These are phyloP conservation scores for Lycaon pictus DNA, from an alignment of 2,113 vertebrate genomes.

Conservation along the genomic window DNA sequence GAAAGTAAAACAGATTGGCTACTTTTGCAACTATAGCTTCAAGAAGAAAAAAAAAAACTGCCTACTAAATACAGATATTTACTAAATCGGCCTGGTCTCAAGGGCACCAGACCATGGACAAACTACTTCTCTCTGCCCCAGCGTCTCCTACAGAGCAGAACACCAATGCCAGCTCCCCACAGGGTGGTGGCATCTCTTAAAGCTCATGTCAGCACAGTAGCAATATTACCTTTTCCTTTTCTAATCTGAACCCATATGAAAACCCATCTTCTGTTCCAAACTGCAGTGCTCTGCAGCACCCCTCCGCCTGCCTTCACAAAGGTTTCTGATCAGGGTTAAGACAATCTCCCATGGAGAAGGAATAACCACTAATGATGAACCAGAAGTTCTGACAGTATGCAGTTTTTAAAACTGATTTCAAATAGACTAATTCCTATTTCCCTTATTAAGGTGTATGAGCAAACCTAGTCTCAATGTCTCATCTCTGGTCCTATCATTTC, in stretches of 20 bases:
- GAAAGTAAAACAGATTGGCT: background rate
- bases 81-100: background rate
- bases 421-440: background rate
- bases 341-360: background rate
- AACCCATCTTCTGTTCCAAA: background rate
- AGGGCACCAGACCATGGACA: accelerated
- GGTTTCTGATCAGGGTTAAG: background rate
- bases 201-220: background rate
- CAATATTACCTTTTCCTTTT: background rate
- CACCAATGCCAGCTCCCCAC: background rate
- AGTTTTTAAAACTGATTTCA: background rate
- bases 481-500: background rate
- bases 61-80: background rate
- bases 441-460: background rate
- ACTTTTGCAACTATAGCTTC: background rate
- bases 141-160: background rate
- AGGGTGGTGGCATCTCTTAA: accelerated
- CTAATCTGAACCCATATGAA: background rate
- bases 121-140: background rate
- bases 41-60: background rate
- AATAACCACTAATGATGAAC: background rate
- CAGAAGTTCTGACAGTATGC: background rate
- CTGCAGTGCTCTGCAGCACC: background rate
- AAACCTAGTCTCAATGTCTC: background rate
- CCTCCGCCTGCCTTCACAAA: background rate